phyloP scores from a whole-genome alignment of 1,140 invertebrate genomes.

The Helicoverpa zea region DNA sequence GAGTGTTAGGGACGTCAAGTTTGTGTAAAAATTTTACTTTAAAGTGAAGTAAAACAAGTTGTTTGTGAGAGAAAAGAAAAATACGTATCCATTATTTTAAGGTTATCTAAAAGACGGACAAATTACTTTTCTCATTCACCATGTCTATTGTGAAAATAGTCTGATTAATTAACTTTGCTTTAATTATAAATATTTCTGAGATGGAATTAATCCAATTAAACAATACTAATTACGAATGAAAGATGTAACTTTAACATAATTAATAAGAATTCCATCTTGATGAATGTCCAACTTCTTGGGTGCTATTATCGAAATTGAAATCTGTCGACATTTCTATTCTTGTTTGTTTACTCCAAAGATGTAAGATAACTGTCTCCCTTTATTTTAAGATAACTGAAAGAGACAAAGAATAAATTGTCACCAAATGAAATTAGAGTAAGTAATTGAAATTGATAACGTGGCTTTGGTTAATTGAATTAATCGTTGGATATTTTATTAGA shows the following conservation, averaged over 20 bases:
- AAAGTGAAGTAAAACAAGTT: too few relatives aligned
- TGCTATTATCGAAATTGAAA: conserved; percentile 42
- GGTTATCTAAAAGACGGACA: too few relatives aligned
- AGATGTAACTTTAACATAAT: conserved; percentile 44
- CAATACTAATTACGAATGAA: conserved; percentile 35
- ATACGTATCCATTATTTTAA: too few relatives aligned
- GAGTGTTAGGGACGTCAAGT: too few relatives aligned
- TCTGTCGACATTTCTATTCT: conserved; percentile 31
- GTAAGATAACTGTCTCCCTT: conserved; percentile 7
- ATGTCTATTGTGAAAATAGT: too few relatives aligned
- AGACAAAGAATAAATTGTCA: conserved; percentile 8
- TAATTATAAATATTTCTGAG: conserved; percentile 5
- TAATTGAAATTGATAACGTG: conserved; percentile 29
- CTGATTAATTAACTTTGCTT: too few relatives aligned
- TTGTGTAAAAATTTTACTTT: too few relatives aligned
- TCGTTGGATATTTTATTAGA: background rate
- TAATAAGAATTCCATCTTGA: conserved; percentile 45
- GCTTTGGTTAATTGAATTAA: conserved; percentile 2
- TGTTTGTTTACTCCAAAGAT: conserved; percentile 8
- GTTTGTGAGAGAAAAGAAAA: too few relatives aligned
- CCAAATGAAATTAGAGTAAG: background rate
- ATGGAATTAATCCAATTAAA: conserved; percentile 12
- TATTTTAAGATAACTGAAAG: background rate
- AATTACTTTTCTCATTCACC: too few relatives aligned
- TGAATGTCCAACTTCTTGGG: conserved; percentile 37